phyloP scores from a whole-genome alignment of 2,113 vertebrate species.

The Zonotrichia leucophrys region DNA sequence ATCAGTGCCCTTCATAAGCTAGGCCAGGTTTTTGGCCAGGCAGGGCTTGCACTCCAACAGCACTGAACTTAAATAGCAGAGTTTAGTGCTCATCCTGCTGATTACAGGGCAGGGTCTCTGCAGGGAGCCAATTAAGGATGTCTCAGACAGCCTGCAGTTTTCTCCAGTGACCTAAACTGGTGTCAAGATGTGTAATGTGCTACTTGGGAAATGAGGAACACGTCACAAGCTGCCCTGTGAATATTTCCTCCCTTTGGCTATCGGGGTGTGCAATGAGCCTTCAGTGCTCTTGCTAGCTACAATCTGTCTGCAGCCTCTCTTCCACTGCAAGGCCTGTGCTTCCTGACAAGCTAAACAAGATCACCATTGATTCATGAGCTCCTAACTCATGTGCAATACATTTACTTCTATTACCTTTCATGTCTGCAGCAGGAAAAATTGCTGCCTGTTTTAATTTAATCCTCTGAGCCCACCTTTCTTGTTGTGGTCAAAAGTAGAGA shows the following conservation, averaged over 20 bases:
- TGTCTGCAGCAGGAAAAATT: not conserved
- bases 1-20: not conserved
- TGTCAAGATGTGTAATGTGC: not conserved
- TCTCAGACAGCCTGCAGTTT: not conserved
- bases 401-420: not conserved
- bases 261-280: not conserved
- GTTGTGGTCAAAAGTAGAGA: not conserved
- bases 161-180: not conserved
- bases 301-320: not conserved
- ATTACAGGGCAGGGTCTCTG: not conserved
- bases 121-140: not conserved
- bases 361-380: not conserved
- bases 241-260: not conserved
- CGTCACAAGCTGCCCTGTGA: not conserved
- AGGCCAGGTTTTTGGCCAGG: not conserved
- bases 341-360: not conserved
- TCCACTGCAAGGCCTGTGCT: not conserved
- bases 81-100: not conserved
- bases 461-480: not conserved
- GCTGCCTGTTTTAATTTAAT: not conserved
- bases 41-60: not conserved
- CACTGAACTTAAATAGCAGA: not conserved
- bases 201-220: not conserved
- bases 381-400: not conserved
- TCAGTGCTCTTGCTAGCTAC: not conserved